Evolutionary conservation across 2,113 vertebrate genomes (phyloP).

Genomic region (Platysteira castanea): DNA sequence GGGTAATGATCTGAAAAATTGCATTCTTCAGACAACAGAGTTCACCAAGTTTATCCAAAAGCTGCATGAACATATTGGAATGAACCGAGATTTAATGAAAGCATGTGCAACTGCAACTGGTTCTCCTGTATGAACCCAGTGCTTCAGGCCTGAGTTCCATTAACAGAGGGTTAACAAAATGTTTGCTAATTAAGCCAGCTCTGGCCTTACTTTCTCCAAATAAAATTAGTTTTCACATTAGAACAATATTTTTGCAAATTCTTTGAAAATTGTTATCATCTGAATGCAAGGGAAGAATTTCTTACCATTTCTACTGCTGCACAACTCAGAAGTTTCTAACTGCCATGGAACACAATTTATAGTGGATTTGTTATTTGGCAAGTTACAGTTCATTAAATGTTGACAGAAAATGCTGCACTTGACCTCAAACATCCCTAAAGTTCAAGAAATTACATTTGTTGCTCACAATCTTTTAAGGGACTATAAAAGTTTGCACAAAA

Average conservation of each 20-base stretch:
- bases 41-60: background rate
- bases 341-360: background rate
- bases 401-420: conserved; percentile 22
- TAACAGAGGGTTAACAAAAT: background rate
- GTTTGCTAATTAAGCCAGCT: background rate
- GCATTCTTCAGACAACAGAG: background rate
- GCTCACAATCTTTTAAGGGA: conserved; percentile 47
- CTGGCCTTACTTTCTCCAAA: background rate
- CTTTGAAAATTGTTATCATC: background rate
- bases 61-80: background rate
- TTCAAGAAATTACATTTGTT: conserved; percentile 42
- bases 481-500: conserved; percentile 37
- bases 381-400: conserved; percentile 42
- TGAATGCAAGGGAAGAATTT: conserved; percentile 3
- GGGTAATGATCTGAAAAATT: background rate
- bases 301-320: background rate
- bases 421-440: conserved; percentile 44
- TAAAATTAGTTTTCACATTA: background rate
- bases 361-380: background rate
- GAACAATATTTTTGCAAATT: background rate
- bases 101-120: background rate
- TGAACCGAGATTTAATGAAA: background rate
- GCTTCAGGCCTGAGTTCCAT: background rate
- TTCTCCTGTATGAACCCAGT: background rate
- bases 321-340: background rate